Evolutionary conservation across 2,113 vertebrate species (phyloP).

Genomic region (Zootoca vivipara): DNA sequence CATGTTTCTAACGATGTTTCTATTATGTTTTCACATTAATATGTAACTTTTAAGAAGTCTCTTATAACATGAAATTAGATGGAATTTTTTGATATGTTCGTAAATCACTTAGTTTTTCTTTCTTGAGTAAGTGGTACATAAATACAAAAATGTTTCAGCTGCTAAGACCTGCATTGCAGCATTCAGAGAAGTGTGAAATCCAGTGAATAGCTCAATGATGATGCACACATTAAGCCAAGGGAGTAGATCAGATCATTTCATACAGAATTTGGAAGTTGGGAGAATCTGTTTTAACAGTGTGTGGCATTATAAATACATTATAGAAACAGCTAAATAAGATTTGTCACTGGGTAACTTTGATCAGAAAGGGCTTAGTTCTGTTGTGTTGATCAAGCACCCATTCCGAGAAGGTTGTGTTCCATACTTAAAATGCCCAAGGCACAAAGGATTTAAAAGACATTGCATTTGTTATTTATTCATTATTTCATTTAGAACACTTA

Average conservation of each 20-base stretch:
- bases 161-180: not conserved
- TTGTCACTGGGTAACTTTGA: accelerated
- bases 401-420: constrained; percentile 6
- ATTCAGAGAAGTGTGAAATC: not conserved
- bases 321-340: not conserved
- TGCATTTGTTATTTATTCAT: not conserved
- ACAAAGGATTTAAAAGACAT: not conserved
- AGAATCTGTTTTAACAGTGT: not conserved
- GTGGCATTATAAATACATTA: constrained; percentile 1
- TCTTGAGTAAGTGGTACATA: too few species aligned
- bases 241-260: not conserved
- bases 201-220: not conserved
- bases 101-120: too few species aligned
- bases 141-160: not conserved
- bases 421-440: not conserved
- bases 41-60: not conserved
- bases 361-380: accelerated
- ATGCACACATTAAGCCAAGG: not conserved
- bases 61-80: not conserved
- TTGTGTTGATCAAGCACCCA: constrained; percentile 12
- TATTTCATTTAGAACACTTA: not conserved
- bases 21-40: not conserved
- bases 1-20: too few species aligned
- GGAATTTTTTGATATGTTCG: too few species aligned
- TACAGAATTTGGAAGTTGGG: constrained; percentile 7